A percentile compares a stretch with the other conserved stretches of the same genome.
Conservation (phyloP, 2,113 vertebrate species). For the Phylloscopus trochiloides region DNA sequence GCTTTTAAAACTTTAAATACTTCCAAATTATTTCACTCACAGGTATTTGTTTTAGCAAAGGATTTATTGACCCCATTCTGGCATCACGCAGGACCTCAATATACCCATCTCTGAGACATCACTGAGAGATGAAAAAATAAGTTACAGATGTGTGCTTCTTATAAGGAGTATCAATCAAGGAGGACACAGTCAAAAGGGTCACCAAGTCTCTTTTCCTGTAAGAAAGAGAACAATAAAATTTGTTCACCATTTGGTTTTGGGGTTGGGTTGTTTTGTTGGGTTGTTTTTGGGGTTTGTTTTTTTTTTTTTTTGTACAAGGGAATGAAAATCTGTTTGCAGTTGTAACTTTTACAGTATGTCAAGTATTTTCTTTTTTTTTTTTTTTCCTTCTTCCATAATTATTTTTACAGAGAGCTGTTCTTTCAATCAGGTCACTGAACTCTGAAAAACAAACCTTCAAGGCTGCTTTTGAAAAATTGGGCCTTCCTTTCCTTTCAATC, state of each 20-base stretch:
- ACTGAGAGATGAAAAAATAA: not conserved
- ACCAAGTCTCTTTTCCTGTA: not conserved
- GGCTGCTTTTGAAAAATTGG: constrained; percentile 52
- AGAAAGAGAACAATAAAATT: not conserved
- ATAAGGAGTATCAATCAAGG: not conserved
- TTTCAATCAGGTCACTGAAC: constrained; percentile 55
- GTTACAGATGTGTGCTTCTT: not conserved
- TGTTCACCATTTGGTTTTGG: not conserved
- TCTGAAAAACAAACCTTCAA: constrained; percentile 54
- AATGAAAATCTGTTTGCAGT: constrained; percentile 31
- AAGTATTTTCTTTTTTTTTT: not conserved
- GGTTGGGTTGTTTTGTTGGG: not conserved
- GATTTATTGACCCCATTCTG: not conserved
- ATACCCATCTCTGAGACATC: not conserved
- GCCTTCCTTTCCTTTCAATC: constrained; percentile 8
- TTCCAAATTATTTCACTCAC: not conserved
- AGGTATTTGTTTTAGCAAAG: not conserved
- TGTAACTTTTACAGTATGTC: constrained; percentile 25
- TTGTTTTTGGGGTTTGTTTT: too few species aligned
- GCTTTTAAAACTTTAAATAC: not conserved
- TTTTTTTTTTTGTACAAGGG: not conserved
- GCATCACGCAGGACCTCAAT: not conserved
- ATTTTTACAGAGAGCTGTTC: constrained; percentile 63
- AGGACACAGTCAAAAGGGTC: not conserved
- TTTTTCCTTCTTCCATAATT: constrained; percentile 1